These are phyloP conservation scores for Nicator chloris DNA, from an alignment of 2,113 vertebrate species.

Conservation along the genomic window DNA sequence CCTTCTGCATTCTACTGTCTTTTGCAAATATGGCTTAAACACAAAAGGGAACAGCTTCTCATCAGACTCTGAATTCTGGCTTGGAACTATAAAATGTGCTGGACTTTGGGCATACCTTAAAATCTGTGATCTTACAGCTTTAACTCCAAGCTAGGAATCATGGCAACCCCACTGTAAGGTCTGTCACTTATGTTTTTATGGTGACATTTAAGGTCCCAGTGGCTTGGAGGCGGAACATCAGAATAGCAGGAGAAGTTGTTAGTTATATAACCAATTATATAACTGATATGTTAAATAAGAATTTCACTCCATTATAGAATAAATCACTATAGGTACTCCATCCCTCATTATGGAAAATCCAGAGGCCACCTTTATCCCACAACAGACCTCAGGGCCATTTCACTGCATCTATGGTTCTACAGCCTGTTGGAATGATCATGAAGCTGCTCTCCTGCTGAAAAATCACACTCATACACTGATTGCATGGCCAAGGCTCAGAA, in stretches of 20 bases:
- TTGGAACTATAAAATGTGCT: neutral
- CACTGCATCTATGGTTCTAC: too few species aligned
- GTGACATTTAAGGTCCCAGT: neutral
- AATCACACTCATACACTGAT: neutral
- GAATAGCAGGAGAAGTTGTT: neutral
- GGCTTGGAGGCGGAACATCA: neutral
- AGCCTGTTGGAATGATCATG: neutral
- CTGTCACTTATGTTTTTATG: neutral
- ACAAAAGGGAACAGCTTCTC: neutral
- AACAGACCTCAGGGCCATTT: neutral
- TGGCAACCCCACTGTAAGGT: neutral
- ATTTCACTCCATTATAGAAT: neutral
- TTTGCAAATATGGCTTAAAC: neutral
- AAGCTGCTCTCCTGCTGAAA: neutral
- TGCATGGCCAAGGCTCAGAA: neutral
- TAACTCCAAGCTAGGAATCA: neutral
- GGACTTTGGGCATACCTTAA: neutral
- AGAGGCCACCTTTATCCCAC: neutral
- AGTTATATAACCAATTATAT: neutral
- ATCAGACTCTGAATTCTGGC: neutral
- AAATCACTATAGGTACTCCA: neutral
- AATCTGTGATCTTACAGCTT: neutral
- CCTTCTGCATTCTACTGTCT: neutral
- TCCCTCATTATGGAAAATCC: neutral
- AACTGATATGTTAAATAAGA: neutral